phyloP scores from a whole-genome alignment of 2,113 vertebrate species.

The Corythoichthys haematopterus region DNA sequence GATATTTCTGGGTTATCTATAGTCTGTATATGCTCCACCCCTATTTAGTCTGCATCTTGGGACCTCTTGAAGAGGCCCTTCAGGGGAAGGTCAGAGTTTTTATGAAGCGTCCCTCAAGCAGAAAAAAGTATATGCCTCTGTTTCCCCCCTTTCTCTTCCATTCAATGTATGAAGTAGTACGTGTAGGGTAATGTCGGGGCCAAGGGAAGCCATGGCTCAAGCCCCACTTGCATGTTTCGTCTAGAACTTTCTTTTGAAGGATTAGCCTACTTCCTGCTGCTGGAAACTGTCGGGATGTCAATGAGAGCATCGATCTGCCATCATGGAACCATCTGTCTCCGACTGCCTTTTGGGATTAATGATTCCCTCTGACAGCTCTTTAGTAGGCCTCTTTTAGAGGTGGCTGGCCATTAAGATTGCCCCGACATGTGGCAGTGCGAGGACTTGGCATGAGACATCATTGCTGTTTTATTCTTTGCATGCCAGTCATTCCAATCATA shows the following conservation, averaged over 20 bases:
- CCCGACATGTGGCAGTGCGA: slow-evolving; percentile 40
- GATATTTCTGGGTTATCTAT: slow-evolving; percentile 41
- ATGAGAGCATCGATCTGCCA: slow-evolving; percentile 60
- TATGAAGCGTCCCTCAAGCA: slow-evolving; percentile 50
- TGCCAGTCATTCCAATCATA: background rate
- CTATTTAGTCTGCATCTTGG: slow-evolving; percentile 50
- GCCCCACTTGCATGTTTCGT: slow-evolving; percentile 48
- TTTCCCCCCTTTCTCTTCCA: slow-evolving; percentile 34
- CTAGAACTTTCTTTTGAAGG: slow-evolving; percentile 59
- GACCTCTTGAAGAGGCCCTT: slow-evolving; percentile 57
- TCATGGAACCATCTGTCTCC: slow-evolving; percentile 67
- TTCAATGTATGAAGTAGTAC: slow-evolving; percentile 31
- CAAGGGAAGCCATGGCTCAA: slow-evolving; percentile 17
- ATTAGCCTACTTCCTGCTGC: slow-evolving; percentile 58
- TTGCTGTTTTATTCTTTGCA: background rate
- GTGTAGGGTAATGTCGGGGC: slow-evolving; percentile 12
- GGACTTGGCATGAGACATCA: slow-evolving; percentile 1
- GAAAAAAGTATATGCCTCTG: slow-evolving; percentile 45
- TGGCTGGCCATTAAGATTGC: slow-evolving; percentile 46
- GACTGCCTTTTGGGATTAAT: slow-evolving; percentile 65
- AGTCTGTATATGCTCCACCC: slow-evolving; percentile 34
- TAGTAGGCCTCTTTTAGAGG: slow-evolving; percentile 40
- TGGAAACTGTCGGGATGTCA: slow-evolving; percentile 34
- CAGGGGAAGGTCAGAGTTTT: slow-evolving; percentile 52
- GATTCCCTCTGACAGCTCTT: slow-evolving; percentile 62